Conservation (phyloP, 2,888 invertebrate genomes). For the Reticulitermes lucifugus region DNA sequence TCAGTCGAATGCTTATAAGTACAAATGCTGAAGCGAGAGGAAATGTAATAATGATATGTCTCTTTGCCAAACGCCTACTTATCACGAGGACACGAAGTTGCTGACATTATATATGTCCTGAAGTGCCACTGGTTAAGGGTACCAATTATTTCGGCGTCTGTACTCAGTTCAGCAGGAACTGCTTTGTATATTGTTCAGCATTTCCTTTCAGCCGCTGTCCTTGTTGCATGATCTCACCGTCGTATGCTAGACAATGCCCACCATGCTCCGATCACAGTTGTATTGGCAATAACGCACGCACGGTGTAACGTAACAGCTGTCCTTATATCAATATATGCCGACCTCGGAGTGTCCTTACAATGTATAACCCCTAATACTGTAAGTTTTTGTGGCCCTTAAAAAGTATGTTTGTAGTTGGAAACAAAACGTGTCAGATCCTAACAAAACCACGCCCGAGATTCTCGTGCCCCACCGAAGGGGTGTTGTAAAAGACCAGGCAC, state of each 20-base stretch:
- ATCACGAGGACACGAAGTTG: neutral
- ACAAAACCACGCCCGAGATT: neutral
- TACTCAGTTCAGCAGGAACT: neutral
- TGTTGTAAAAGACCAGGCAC: neutral
- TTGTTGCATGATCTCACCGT: neutral
- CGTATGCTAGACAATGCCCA: neutral
- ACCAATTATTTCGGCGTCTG: neutral
- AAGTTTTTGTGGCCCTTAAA: neutral
- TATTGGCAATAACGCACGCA: slow-evolving; percentile 42
- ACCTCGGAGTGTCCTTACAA: neutral
- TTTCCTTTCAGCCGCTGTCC: neutral
- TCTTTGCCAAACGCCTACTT: too few relatives aligned
- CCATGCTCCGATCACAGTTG: neutral
- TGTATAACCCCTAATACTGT: neutral
- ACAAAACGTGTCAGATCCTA: neutral
- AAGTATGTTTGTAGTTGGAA: neutral
- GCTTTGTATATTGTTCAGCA: neutral
- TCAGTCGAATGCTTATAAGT: too few relatives aligned
- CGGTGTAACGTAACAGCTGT: neutral
- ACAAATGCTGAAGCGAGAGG: too few relatives aligned
- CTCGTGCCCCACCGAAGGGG: neutral
- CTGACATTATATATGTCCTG: neutral
- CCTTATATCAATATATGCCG: neutral
- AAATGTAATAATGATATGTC: too few relatives aligned
- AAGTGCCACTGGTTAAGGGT: neutral